Base-by-base conservation (phyloP, 2,113 vertebrate species). In the Vicugna pacos region DNA sequence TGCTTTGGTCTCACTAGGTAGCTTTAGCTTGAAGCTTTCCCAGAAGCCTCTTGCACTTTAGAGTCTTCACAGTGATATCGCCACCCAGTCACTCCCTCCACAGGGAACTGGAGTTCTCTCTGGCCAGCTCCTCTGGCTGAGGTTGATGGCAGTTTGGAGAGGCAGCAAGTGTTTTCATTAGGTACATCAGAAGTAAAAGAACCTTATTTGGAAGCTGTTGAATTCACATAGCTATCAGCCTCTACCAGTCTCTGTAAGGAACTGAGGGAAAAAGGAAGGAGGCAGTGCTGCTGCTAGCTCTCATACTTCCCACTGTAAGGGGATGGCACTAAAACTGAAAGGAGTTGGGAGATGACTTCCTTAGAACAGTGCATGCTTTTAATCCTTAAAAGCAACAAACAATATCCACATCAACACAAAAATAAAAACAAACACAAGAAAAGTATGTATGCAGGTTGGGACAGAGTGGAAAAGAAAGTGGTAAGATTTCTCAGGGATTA, bases 61-160 rank as follows among this genome's bases (percentile, higher is more conserved):
- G 11, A 92, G 24, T 67, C 52, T 83, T 95, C 22, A 92, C 52
- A 82, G 11, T 64, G 11, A 58, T 81, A 30, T 38, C 14, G 24
- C 7, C 42, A 70, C 9, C 6, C 42, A 85, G 19, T 22, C 50
- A 87, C 22, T 95, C 8, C 62, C 75, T 69, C 77, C 17, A 56
- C 90, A 91, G 46, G 19, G 20, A 94, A 65, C 5, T 64, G 15
- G n/a, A 87, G 22, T 83, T 95, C 46, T 58, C 8, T 91, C 42
- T 91, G 6, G 19, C 52, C 28, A 65, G 3, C 38, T 32, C 22
- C 20, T 35, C 30, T 96, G 56, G 76, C 54, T 83, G 58, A 92
- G 35, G 22, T 84, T 94, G 46, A 52, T 58, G 38, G 65, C 48
- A 90, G 8, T 92, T 97, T 79, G 30, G 50, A 96, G 54, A 92